Evolutionary conservation across 2,888 invertebrate genomes (phyloP).

Genomic region (Lepas anatifera): DNA sequence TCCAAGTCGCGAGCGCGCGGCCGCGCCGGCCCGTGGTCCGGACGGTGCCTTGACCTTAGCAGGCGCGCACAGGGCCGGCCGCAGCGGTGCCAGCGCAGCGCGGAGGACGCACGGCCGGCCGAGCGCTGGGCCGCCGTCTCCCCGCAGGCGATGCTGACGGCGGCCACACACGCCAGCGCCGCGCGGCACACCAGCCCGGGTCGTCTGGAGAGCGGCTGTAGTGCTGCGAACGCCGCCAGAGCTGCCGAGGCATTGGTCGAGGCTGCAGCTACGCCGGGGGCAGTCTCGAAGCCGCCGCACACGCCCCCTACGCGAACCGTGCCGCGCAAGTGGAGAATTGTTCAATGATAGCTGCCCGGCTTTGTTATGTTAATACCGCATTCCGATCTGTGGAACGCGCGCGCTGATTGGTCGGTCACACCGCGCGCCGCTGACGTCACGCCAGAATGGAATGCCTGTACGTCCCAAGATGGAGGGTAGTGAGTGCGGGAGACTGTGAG

Average conservation of each 20-base stretch:
- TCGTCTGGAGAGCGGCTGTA: background rate
- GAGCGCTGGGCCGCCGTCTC: background rate
- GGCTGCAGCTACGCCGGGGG: too few species aligned
- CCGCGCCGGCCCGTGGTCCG: too few species aligned
- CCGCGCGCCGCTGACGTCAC: background rate
- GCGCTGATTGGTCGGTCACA: background rate
- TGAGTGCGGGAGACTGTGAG: background rate
- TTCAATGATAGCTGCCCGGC: constrained; percentile 12
- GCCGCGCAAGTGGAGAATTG: constrained; percentile 4
- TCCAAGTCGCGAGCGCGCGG: too few species aligned
- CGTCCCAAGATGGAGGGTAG: constrained; percentile 1
- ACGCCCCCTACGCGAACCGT: background rate
- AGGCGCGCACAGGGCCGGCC: background rate
- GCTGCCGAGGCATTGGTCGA: background rate
- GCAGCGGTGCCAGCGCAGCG: too few species aligned
- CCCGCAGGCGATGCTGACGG: background rate
- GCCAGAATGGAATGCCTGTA: background rate
- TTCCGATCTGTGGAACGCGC: constrained; percentile 8
- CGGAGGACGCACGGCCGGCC: background rate
- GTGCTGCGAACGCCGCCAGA: background rate
- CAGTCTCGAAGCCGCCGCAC: too few species aligned
- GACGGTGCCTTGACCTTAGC: background rate
- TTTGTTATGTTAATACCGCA: constrained; percentile 12
- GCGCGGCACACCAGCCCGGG: too few species aligned
- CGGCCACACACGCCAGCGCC: background rate